phyloP scores from a whole-genome alignment of 1,140 invertebrate genomes.

The Drosophila insularis region DNA sequence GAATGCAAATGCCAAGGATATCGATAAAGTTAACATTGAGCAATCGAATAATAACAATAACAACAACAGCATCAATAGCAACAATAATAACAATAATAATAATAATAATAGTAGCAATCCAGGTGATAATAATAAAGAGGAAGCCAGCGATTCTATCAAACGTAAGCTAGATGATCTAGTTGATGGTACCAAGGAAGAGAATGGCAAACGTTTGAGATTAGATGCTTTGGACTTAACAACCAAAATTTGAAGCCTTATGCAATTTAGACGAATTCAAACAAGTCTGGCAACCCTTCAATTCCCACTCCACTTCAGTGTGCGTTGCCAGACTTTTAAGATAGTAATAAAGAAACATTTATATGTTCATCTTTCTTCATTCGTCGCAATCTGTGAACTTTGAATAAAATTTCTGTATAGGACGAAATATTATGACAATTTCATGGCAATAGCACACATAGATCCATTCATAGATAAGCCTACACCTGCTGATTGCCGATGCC shows the following conservation, averaged over 20 bases:
- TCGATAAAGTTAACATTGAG: constrained; percentile 63
- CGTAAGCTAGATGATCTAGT: constrained; percentile 62
- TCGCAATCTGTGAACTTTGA: no score
- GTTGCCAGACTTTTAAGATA: not conserved
- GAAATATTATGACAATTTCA: no score
- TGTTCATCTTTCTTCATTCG: no score
- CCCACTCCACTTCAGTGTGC: not conserved
- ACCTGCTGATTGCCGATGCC: constrained; percentile 11
- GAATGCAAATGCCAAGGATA: constrained; percentile 32
- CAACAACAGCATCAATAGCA: constrained; percentile 28
- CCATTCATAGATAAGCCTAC: not conserved
- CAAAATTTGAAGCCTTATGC: constrained; percentile 69
- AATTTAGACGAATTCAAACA: not conserved
- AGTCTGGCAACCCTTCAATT: not conserved
- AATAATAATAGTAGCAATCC: constrained; percentile 56
- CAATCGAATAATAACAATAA: constrained; percentile 49
- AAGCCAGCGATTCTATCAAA: constrained; percentile 77
- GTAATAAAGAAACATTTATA: no score
- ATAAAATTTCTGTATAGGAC: no score
- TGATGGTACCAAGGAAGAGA: constrained; percentile 83
- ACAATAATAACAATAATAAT: constrained; percentile 21
- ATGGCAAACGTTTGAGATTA: constrained; percentile 78
- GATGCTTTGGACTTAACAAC: constrained; percentile 88
- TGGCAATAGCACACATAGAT: not conserved
- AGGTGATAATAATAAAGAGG: constrained; percentile 47